phyloP scores from a whole-genome alignment of 2,888 invertebrate genomes.

The Tubulanus polymorphus region DNA sequence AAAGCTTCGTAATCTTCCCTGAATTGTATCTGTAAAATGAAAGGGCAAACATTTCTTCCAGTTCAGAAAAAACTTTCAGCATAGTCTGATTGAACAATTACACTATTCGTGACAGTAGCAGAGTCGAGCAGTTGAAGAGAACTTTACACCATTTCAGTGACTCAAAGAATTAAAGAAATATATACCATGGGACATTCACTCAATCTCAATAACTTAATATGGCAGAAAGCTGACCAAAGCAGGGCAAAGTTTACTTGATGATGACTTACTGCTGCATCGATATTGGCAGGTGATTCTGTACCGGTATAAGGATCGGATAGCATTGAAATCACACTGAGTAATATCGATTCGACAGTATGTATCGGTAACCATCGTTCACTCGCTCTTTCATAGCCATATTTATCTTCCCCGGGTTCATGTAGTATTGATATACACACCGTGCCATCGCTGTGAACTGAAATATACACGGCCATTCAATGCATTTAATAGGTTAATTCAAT shows the following conservation, averaged over 20 bases:
- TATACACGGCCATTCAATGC: too few species aligned
- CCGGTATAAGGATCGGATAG: conserved; percentile 98
- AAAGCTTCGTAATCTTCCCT: conserved; percentile 95
- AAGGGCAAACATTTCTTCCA: conserved; percentile 21
- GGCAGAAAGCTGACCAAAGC: neutral
- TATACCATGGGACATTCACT: too few species aligned
- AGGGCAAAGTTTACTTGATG: neutral
- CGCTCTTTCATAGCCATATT: conserved; percentile 97
- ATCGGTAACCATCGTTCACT: conserved; percentile 98
- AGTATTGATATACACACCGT: conserved; percentile 98
- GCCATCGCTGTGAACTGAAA: conserved; percentile 88
- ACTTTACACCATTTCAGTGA: too few species aligned
- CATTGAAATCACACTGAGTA: conserved; percentile 99
- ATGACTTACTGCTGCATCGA: conserved; percentile 90
- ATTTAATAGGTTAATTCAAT: too few species aligned
- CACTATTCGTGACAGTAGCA: too few species aligned
- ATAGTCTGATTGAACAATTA: too few species aligned
- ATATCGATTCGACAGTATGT: conserved; percentile 97
- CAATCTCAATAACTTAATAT: too few species aligned
- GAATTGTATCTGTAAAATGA: conserved; percentile 89
- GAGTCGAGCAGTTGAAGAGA: too few species aligned
- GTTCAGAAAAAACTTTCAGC: too few species aligned
- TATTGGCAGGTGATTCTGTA: conserved; percentile 98
- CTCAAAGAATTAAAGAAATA: too few species aligned
- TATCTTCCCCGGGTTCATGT: conserved; percentile 98